Evolutionary conservation across 2,888 invertebrate genomes (phyloP), one percentile per base, ranked within the genome.

Genomic region (Catocala nupta): DNA sequence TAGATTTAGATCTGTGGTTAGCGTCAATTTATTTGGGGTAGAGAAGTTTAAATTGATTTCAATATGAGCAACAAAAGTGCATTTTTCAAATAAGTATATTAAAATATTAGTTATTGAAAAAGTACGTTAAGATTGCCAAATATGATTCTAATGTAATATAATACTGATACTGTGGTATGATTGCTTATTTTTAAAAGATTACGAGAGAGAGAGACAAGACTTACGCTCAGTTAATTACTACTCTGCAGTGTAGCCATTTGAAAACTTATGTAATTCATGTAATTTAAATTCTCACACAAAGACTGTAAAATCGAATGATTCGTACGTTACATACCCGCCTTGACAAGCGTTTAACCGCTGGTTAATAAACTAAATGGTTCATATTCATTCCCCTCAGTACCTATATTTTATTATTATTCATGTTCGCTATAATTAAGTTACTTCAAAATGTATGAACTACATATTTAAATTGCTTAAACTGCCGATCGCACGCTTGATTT

Each of bases 361-460:
- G 80, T 78, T 77, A 83, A 84, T 86, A 83, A 84, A 84, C 75
- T 62, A 63, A 62, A 65, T 84, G 85, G 86, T 85, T 86, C 81
- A 85, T 77, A 70, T 60, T 39, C 67, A n/a, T 52, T 58, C 62
- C 55, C 66, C 71, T 73, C 75, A 61, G 64, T 25, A 25, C 25
- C 25, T 25, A 25, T 25, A 25, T 25, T 71, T 65, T 60, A 53
- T 59, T 42, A 53, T 51, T 65, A 69, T 76, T 73, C 65, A 77
- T 8, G 79, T 73, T 70, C 59, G 12, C 56, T 75, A 80, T 80
- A 82, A 85, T 84, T 84, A 71, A 84, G 77, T 78, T 80, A 76
- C 68, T 68, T 75, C 70, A 69, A 81, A 78, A 81, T 81, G 79
- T 81, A 81, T 76, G 70, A 62, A 73, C 63, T 65, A 65, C 70